Conservation (phyloP, 2,797 vertebrate genomes). For the Myotis findleyi region DNA sequence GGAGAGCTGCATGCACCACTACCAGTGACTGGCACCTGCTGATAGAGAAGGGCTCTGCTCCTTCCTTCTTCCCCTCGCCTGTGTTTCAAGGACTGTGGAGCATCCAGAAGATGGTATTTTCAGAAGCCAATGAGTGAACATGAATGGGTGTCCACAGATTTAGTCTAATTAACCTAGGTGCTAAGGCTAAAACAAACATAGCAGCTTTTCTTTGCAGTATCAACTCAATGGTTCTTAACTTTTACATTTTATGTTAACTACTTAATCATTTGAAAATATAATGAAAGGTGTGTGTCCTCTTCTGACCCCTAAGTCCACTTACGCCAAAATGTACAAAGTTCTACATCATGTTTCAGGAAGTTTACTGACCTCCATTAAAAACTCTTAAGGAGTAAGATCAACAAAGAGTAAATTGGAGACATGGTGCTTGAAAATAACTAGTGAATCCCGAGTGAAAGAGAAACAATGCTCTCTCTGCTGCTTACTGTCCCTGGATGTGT, state of each 20-base stretch:
- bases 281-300: background rate
- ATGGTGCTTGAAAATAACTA: background rate
- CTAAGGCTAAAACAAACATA: background rate
- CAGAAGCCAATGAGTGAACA: background rate
- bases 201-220: background rate
- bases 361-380: background rate
- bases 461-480: background rate
- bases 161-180: background rate
- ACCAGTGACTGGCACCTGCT: background rate
- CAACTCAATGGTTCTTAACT: background rate
- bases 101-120: background rate
- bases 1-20: background rate
- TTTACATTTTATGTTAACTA: background rate
- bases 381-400: background rate
- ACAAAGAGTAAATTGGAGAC: background rate
- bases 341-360: background rate
- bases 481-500: background rate
- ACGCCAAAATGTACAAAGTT: background rate
- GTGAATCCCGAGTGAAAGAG: background rate
- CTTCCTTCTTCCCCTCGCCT: background rate
- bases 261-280: slow-evolving; percentile 15
- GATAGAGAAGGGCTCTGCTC: background rate
- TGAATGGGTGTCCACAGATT: background rate
- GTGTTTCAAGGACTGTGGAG: background rate
- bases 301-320: background rate